Conservation (phyloP, 2,113 vertebrate genomes). For the Sander vitreus region DNA sequence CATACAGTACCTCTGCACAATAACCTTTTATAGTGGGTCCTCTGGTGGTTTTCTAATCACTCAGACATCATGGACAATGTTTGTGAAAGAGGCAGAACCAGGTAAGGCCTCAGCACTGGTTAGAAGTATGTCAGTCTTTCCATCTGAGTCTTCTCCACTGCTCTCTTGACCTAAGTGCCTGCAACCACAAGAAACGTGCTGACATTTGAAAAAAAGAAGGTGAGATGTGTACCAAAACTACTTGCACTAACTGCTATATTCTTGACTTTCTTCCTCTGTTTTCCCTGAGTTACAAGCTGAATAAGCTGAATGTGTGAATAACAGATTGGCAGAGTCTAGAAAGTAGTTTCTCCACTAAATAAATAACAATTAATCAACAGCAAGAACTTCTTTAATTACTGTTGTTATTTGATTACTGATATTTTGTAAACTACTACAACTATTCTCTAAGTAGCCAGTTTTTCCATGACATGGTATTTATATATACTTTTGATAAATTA, state of each 20-base stretch:
- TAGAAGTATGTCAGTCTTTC: conserved; percentile 55
- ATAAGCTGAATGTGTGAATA: not conserved
- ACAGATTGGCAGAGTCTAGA: not conserved
- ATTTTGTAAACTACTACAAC: not conserved
- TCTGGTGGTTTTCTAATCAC: not conserved
- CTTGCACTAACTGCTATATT: conserved; percentile 18
- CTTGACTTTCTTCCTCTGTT: conserved; percentile 6
- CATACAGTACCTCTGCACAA: not conserved
- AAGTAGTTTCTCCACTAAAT: not conserved
- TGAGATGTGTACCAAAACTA: conserved; percentile 33
- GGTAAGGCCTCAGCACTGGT: conserved; percentile 3
- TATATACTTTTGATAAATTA: not conserved
- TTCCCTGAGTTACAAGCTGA: conserved; percentile 12
- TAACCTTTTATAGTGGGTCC: not conserved
- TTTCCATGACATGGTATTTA: not conserved
- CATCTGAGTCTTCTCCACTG: conserved; percentile 33
- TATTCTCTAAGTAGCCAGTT: not conserved
- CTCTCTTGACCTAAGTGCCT: conserved; percentile 60
- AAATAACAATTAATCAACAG: not conserved
- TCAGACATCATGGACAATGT: not conserved
- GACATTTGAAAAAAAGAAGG: conserved; percentile 57
- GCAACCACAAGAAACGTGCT: conserved; percentile 57
- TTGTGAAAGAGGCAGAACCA: not conserved
- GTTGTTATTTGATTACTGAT: not conserved
- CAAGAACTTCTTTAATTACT: not conserved